These are phyloP conservation scores for Agrypnia vestita DNA, from an alignment of 1,140 invertebrate genomes.

Conservation along the genomic window DNA sequence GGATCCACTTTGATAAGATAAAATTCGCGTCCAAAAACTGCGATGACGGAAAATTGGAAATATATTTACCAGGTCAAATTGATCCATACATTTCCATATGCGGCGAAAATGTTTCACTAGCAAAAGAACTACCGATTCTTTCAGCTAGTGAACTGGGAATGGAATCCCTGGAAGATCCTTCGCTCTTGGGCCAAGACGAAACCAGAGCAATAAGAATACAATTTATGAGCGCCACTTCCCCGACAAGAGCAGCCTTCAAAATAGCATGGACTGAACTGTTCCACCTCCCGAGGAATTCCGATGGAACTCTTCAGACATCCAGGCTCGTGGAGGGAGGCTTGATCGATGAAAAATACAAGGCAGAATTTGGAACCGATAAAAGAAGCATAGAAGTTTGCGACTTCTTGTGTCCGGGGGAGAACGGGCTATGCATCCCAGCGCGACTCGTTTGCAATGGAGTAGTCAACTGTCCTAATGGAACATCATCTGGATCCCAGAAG, in stretches of 20 bases:
- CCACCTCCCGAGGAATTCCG: slow-evolving; percentile 86
- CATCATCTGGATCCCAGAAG: slow-evolving; percentile 61
- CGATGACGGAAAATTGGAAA: slow-evolving; percentile 88
- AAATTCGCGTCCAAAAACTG: slow-evolving; percentile 87
- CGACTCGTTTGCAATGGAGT: slow-evolving; percentile 89
- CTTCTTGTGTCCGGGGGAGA: slow-evolving; percentile 88
- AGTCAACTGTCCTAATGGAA: slow-evolving; percentile 86
- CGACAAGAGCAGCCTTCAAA: slow-evolving; percentile 86
- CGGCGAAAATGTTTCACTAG: slow-evolving; percentile 86
- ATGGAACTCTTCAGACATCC: slow-evolving; percentile 85
- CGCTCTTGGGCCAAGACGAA: slow-evolving; percentile 71
- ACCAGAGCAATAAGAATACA: slow-evolving; percentile 77
- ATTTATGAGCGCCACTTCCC: slow-evolving; percentile 83
- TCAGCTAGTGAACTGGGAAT: slow-evolving; percentile 82
- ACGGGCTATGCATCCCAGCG: slow-evolving; percentile 85
- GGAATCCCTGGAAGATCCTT: slow-evolving; percentile 76
- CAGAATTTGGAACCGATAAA: slow-evolving; percentile 64
- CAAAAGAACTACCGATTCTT: slow-evolving; percentile 84
- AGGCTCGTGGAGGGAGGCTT: slow-evolving; percentile 77
- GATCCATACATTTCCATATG: slow-evolving; percentile 86
- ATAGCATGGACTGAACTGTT: slow-evolving; percentile 93
- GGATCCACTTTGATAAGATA: slow-evolving; percentile 89
- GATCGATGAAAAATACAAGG: slow-evolving; percentile 64
- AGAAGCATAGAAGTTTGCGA: slow-evolving; percentile 73
- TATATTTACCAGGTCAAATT: slow-evolving; percentile 80